A percentile compares a stretch with the other conserved stretches of the same genome.
Evolutionary conservation across 2,113 vertebrate species (phyloP).

Genomic region (Dasypus novemcinctus): DNA sequence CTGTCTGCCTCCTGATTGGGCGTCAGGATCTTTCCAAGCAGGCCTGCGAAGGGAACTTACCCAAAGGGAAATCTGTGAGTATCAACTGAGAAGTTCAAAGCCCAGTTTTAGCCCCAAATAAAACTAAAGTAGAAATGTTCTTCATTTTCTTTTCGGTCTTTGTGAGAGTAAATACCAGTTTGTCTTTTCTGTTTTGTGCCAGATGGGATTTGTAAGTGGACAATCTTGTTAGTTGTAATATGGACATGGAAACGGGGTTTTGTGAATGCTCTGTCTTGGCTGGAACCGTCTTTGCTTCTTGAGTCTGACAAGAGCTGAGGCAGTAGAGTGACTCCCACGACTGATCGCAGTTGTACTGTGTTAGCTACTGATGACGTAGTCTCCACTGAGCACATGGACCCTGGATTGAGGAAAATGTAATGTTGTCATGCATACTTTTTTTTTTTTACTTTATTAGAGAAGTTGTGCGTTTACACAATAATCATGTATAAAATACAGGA

Average conservation of each 20-base stretch:
- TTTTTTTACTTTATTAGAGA: neutral
- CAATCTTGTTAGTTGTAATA: neutral
- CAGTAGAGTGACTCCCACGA: neutral
- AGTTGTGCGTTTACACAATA: no score
- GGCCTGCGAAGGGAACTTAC: constrained; percentile 92
- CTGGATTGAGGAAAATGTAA: neutral
- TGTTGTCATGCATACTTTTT: neutral
- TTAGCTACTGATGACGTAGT: neutral
- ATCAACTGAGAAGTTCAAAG: neutral
- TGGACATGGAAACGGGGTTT: neutral
- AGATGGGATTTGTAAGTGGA: neutral
- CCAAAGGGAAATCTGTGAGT: constrained; percentile 94
- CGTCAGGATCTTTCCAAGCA: constrained; percentile 97
- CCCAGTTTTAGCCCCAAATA: neutral
- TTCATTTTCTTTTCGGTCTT: neutral
- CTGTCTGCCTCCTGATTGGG: constrained; percentile 95
- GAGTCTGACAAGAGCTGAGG: neutral
- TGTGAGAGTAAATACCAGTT: neutral
- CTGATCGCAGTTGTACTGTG: neutral
- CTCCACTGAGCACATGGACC: neutral
- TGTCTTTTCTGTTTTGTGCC: neutral
- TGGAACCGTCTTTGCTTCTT: neutral
- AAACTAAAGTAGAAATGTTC: neutral
- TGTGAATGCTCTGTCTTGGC: neutral
- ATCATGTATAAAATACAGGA: no score